phyloP scores from a whole-genome alignment of 2,113 vertebrate species.

The Meles meles region DNA sequence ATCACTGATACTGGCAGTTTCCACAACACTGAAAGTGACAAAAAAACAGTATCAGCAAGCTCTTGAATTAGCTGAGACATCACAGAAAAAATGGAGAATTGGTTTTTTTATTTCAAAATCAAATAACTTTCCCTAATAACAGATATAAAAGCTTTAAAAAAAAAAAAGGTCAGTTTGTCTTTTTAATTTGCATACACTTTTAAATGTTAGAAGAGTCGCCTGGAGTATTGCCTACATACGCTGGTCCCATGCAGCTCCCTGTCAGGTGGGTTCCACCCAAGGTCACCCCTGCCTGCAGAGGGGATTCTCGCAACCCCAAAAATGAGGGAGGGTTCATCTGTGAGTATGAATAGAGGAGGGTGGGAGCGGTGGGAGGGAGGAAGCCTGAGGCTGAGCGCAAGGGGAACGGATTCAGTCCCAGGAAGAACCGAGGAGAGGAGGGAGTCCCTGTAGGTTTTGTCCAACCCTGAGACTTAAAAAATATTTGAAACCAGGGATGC shows the following conservation, averaged over 20 bases:
- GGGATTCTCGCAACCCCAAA: rapidly evolving
- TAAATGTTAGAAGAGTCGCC: neutral
- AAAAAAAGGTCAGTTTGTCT: neutral
- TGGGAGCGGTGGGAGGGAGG: rapidly evolving
- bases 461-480: neutral
- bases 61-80: neutral
- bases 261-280: neutral
- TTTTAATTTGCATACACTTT: neutral
- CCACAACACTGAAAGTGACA: neutral
- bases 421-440: rapidly evolving
- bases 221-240: rapidly evolving
- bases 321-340: rapidly evolving
- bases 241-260: rapidly evolving
- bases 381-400: rapidly evolving
- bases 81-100: neutral
- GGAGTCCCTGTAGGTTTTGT: neutral
- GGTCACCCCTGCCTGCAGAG: neutral
- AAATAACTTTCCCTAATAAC: neutral
- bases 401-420: neutral
- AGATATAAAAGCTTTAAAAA: neutral
- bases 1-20: neutral
- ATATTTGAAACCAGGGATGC: neutral
- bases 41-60: neutral
- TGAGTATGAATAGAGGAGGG: rapidly evolving
- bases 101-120: neutral